A percentile compares a stretch with the other conserved stretches of the same genome.
These are phyloP conservation scores for Perithous albicinctus DNA, from an alignment of 2,888 invertebrate genomes.

Conservation along the genomic window DNA sequence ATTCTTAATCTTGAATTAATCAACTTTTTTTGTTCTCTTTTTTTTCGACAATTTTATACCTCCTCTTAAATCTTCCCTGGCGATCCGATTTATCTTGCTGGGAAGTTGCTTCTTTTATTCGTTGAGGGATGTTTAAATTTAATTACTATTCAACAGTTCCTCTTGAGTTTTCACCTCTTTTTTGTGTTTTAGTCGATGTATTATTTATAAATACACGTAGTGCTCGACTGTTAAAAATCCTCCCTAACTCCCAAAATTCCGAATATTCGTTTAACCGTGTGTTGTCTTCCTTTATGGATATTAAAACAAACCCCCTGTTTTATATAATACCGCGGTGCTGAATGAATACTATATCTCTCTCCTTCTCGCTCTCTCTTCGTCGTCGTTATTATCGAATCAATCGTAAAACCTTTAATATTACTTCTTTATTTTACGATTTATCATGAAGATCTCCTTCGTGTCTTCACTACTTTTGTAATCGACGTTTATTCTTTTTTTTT, in stretches of 20 bases:
- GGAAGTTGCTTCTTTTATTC: conserved; percentile 29
- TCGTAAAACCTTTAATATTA: conserved; percentile 18
- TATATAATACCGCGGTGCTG: not conserved
- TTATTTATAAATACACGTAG: conserved; percentile 22
- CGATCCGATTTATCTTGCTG: conserved; percentile 42
- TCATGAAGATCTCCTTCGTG: not conserved
- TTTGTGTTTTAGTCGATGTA: conserved; percentile 19
- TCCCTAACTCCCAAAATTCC: not conserved
- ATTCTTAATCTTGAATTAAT: conserved; percentile 6
- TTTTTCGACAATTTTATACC: conserved; percentile 48
- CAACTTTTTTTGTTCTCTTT: not conserved
- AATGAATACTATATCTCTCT: too few species aligned
- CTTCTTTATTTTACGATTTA: conserved; percentile 18
- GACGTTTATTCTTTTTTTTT: not conserved
- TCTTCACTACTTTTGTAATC: conserved; percentile 3
- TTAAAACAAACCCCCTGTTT: not conserved
- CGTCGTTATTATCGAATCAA: conserved; percentile 34
- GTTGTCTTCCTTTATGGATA: conserved; percentile 13
- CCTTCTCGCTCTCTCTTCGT: too few species aligned
- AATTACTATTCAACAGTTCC: not conserved
- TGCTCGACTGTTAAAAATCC: conserved; percentile 42
- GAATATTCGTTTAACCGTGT: conserved; percentile 20
- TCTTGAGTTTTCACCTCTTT: conserved; percentile 14
- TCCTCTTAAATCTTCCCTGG: conserved; percentile 51
- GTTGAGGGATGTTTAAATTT: conserved; percentile 27